Evolutionary conservation across 2,888 invertebrate genomes (phyloP).

Genomic region (Alentia gelatinosa): DNA sequence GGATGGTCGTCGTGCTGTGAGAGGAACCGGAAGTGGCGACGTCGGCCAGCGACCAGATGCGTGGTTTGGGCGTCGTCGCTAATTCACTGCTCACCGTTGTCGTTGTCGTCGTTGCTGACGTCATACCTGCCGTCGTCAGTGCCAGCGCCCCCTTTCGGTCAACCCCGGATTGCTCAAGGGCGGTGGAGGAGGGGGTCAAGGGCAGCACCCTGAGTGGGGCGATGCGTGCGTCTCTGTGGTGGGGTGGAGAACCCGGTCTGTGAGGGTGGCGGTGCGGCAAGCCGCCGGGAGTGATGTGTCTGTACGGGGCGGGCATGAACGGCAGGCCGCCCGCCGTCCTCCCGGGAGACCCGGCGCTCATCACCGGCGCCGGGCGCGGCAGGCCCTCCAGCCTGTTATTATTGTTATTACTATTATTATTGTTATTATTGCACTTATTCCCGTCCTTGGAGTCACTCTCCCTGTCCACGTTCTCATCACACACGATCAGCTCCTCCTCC

Average conservation of each 20-base stretch:
- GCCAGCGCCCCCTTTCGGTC: neutral
- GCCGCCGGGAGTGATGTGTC: neutral
- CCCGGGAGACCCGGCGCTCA: neutral
- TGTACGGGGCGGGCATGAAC: neutral
- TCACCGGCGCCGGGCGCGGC: neutral
- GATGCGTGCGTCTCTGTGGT: neutral
- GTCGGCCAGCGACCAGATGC: conserved; percentile 48
- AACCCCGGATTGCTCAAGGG: too few relatives aligned
- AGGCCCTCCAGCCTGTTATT: neutral
- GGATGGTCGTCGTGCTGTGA: neutral
- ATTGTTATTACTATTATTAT: conserved; percentile 18
- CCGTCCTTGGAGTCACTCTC: neutral
- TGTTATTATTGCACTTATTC: conserved; percentile 39
- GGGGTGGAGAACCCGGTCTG: neutral
- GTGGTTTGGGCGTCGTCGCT: conserved; percentile 27
- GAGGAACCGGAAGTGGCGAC: conserved; percentile 32
- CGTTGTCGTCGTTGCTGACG: neutral
- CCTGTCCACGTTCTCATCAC: neutral
- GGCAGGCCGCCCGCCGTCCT: neutral
- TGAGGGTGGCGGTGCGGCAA: neutral
- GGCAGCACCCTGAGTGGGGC: neutral
- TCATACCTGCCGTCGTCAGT: neutral
- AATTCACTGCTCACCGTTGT: conserved; percentile 20
- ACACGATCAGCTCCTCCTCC: conserved; percentile 38
- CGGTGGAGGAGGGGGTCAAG: neutral